Evolutionary conservation across 1,140 invertebrate species (phyloP), one percentile per base, ranked within the genome.

Genomic region (Globodera rostochiensis): DNA sequence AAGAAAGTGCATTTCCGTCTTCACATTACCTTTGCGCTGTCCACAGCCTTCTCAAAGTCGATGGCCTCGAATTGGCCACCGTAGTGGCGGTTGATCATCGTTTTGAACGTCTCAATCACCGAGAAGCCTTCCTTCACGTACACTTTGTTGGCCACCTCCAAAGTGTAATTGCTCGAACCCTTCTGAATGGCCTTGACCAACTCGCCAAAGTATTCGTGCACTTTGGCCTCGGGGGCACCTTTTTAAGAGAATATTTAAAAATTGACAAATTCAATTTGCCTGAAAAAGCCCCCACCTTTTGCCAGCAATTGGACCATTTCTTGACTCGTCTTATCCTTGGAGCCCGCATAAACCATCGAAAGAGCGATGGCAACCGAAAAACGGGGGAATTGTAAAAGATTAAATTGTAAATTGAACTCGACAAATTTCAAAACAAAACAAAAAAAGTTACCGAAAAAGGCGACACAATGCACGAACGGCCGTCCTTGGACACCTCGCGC

Each of bases 321-420:
- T 73, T 79, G 5, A 9, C 73, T 64, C 47, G 80, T 82, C 60
- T 82, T 73, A 7, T 73, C 75, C 60, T 73, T 69, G 15, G 80
- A 76, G 9, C 80, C 80, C 45, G 64, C 80, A 73, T 82, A 82
- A 60, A 73, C 80, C 80, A 82, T 82, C 8, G 80, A 69, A 45
- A 82, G 67, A 73, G 80, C 80, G 46, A 82, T 77, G 6, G 75
- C 53, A 21, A 82, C 64, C 50, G 75, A 36, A 36, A 36, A 36
- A 36, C 36, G 36, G 36, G 36, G 36, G 36, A 36, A 36, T 36
- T 36, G 36, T 36, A 36, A 36, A 36, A 36, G 36, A 36, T 36
- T 36, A 25, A 36, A n/a, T n/a, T n/a, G n/a, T n/a, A n/a, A 36
- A 36, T 36, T 36, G 36, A 36, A 36, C 1, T 36, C 36, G 36